Base-by-base conservation (phyloP, 1,140 invertebrate species). In the Apis florea region DNA sequence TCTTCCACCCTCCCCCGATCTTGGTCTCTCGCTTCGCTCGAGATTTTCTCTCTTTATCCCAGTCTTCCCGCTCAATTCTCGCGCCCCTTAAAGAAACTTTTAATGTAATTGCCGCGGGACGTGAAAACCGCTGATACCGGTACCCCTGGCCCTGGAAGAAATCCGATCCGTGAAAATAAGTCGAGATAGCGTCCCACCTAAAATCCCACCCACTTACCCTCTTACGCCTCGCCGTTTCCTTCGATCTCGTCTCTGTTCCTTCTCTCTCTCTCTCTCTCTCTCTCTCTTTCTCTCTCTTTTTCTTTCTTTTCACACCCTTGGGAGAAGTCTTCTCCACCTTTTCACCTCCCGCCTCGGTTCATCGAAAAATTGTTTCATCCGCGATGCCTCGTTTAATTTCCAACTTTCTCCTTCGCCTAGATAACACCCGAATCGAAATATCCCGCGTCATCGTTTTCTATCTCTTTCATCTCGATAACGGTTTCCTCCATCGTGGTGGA, bases 51-150 rank as follows among this genome's bases (percentile, higher is more conserved):
- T 84, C 79, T 87, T 82, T 82, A 79, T 82, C 76, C 63, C 76
- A 83, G 82, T 86, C 86, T 84, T 77, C 66, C 82, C 76, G 80
- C 83, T 85, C 86, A 71, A 88, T 88, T 87, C 86, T 85, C 86
- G 86, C 85, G 79, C 83, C 85, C 85, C 86, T 87, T 89, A 88
- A 88, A 89, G 88, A 89, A 89, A 89, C 88, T 89, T 89, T 89
- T 89, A 89, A 89, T 89, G 88, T 89, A 89, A 89, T 89, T 89
- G 88, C 88, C 87, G 88, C 85, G 83, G 87, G 88, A 89, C 88
- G 88, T 89, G 88, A 89, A 89, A 89, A 89, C 87, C 87, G 87
- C 88, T 89, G 88, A 89, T 89, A 89, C 88, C 88, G 85, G 86
- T 87, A 86, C 86, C 85, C 85, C 76, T 72, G 61, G 53, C 75